Conservation (phyloP, 2,797 vertebrate species). For the Rhinella marina region DNA sequence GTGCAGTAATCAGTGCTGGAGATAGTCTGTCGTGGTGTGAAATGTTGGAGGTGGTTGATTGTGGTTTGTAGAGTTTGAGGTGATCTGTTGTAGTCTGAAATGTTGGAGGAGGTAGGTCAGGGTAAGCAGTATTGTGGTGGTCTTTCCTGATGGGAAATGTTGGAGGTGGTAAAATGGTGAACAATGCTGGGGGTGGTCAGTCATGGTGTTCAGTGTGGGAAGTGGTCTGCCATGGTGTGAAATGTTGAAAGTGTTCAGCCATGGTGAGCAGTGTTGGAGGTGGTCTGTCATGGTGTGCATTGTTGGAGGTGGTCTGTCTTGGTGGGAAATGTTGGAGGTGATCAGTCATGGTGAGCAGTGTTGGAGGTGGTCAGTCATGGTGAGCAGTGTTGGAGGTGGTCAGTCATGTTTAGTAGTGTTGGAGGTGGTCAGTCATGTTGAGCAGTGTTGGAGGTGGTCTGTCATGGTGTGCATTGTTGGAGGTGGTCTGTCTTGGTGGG, state of each 20-base stretch:
- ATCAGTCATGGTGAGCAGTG: not conserved
- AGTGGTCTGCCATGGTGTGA: too few species aligned
- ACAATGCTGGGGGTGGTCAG: too few species aligned
- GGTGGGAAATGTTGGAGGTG: not conserved
- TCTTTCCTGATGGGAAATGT: too few species aligned
- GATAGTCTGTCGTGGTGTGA: not conserved
- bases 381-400: not conserved
- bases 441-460: not conserved
- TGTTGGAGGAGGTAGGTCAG: too few species aligned
- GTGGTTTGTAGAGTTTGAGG: too few species aligned
- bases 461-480: not conserved
- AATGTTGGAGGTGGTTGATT: too few species aligned
- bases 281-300: not conserved
- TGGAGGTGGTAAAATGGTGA: too few species aligned
- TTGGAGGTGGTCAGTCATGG: not conserved
- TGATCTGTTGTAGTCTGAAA: too few species aligned
- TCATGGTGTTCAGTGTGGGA: too few species aligned
- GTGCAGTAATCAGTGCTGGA: too few species aligned
- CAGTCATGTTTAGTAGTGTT: not conserved
- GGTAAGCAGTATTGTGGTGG: too few species aligned
- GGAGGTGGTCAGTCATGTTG: not conserved
- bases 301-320: not conserved
- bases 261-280: not conserved
- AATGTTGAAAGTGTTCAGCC: too few species aligned
- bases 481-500: not conserved